Conservation (phyloP, 2,888 invertebrate species). For the Nephrotoma appendiculata region DNA sequence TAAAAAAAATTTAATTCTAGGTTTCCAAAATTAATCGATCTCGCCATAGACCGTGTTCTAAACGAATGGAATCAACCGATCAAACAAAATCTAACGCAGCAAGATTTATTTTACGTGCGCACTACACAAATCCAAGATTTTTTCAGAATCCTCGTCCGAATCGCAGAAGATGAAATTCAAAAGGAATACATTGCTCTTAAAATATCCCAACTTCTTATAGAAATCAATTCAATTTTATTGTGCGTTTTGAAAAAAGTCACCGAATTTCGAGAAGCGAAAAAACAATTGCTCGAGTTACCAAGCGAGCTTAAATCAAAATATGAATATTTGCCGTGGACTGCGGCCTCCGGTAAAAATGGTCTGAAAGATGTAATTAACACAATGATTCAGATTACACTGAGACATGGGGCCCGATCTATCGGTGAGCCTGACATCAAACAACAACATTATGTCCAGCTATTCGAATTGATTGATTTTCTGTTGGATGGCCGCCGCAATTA, state of each 20-base stretch:
- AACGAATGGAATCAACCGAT: conserved; percentile 31
- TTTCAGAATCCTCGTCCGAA: conserved; percentile 44
- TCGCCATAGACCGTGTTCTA: conserved; percentile 41
- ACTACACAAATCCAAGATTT: conserved; percentile 50
- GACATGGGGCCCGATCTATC: conserved; percentile 29
- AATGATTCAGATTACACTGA: conserved; percentile 27
- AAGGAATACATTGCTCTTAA: conserved; percentile 42
- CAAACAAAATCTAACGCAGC: conserved; percentile 41
- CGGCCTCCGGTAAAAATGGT: conserved; percentile 40
- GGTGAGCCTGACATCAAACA: conserved; percentile 29
- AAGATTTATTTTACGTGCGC: conserved; percentile 63
- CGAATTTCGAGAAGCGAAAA: conserved; percentile 43
- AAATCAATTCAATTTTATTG: conserved; percentile 43
- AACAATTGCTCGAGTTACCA: conserved; percentile 35
- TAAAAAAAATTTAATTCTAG: conserved; percentile 9
- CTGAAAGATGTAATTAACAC: conserved; percentile 35
- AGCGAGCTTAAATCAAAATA: conserved; percentile 25
- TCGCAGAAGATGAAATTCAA: conserved; percentile 43
- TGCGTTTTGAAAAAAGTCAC: conserved; percentile 50
- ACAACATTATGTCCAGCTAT: conserved; percentile 50
- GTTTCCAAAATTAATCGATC: conserved; percentile 33
- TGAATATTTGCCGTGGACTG: conserved; percentile 66
- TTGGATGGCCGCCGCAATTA: conserved; percentile 58
- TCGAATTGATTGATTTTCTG: conserved; percentile 54
- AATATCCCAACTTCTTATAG: conserved; percentile 37